phyloP scores from a whole-genome alignment of 2,113 vertebrate species.

The Odontophorus gujanensis region DNA sequence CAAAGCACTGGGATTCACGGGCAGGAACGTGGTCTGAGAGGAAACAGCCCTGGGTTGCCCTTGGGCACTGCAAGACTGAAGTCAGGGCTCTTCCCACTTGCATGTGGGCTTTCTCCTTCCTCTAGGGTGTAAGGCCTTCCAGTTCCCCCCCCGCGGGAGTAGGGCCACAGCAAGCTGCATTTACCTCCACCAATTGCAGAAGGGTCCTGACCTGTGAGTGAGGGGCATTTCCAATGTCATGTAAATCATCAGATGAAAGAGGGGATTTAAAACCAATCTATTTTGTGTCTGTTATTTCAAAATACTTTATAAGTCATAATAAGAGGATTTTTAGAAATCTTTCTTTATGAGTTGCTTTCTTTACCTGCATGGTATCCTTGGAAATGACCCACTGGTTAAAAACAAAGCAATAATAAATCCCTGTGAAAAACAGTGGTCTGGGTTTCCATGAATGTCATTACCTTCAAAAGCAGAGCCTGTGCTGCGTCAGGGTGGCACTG shows the following conservation, averaged over 20 bases:
- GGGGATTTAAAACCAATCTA: conserved; percentile 22
- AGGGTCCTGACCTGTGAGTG: background rate
- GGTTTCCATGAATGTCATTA: background rate
- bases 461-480: background rate
- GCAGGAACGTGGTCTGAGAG: background rate
- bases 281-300: conserved; percentile 36
- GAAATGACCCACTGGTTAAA: conserved; percentile 64
- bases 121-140: accelerated
- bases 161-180: background rate
- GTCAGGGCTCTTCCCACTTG: accelerated
- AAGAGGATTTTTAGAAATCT: conserved; percentile 35
- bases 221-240: background rate
- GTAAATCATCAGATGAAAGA: conserved; percentile 22
- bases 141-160: background rate
- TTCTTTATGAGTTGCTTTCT: conserved; percentile 46
- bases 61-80: background rate
- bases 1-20: background rate
- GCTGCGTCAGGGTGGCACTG: background rate
- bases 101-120: background rate
- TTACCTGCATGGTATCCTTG: conserved; percentile 60
- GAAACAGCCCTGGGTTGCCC: background rate
- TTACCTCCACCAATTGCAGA: background rate
- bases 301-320: conserved; percentile 35
- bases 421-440: background rate
- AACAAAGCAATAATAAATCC: conserved; percentile 40